These are phyloP conservation scores for Clarias platycephalus DNA, from an alignment of 2,797 vertebrate species.

Conservation along the genomic window DNA sequence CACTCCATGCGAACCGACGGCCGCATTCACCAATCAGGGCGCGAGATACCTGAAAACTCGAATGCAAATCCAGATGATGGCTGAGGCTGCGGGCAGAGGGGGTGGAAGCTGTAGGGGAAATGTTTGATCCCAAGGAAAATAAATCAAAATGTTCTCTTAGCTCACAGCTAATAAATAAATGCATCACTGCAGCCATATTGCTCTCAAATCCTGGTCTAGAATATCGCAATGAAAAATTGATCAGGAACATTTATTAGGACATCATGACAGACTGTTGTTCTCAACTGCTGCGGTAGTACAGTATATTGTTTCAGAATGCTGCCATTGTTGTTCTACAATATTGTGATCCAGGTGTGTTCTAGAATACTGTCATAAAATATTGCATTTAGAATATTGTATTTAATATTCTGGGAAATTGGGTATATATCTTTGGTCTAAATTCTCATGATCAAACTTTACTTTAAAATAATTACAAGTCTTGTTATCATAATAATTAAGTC, in stretches of 20 bases:
- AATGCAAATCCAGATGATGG: conserved; percentile 87
- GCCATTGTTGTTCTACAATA: background rate
- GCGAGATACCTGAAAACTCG: conserved; percentile 88
- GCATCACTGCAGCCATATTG: conserved; percentile 28
- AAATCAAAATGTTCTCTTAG: conserved; percentile 16
- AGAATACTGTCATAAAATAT: conserved; percentile 12
- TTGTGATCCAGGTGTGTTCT: conserved; percentile 10
- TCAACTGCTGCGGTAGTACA: background rate
- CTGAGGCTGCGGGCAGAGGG: conserved; percentile 71
- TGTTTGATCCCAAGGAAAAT: conserved; percentile 8
- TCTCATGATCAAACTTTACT: conserved; percentile 19
- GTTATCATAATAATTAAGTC: too few species aligned
- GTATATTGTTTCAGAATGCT: background rate
- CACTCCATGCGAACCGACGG: conserved; percentile 97
- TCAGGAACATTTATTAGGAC: conserved; percentile 7
- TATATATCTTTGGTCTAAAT: background rate
- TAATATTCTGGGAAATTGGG: background rate
- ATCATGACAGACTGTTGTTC: conserved; percentile 3
- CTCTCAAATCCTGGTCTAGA: conserved; percentile 13
- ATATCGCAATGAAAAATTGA: conserved; percentile 12
- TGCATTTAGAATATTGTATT: background rate
- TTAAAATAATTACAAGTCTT: background rate
- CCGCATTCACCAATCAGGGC: conserved; percentile 91
- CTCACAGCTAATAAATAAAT: conserved; percentile 9
- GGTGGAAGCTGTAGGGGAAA: conserved; percentile 46